Evolutionary conservation across 1,140 invertebrate species (phyloP).

Genomic region (Neelides sp.): DNA sequence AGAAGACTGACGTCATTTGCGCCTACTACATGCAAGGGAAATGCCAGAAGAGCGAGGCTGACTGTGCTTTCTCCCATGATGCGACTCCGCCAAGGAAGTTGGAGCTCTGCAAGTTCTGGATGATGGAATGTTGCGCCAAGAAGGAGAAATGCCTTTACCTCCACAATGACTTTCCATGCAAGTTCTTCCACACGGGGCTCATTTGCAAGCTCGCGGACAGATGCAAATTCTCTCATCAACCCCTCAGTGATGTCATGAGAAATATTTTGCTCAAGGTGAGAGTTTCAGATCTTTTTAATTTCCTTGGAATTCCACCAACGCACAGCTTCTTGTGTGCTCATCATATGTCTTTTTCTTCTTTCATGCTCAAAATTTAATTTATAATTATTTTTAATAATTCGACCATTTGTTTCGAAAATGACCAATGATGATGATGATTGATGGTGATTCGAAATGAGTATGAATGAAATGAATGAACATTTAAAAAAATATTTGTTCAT

Average conservation of each 20-base stretch:
- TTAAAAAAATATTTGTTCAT: not conserved
- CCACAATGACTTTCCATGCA: constrained; percentile 95
- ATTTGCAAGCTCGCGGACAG: constrained; percentile 64
- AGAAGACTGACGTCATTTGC: constrained; percentile 54
- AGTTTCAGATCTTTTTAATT: too few relatives aligned
- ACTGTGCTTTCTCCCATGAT: constrained; percentile 76
- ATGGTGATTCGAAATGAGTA: too few relatives aligned
- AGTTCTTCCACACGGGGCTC: constrained; percentile 86
- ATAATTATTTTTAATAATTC: not conserved
- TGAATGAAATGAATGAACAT: too few relatives aligned
- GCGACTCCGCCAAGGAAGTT: constrained; percentile 67
- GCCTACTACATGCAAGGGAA: constrained; percentile 77
- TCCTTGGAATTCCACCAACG: too few relatives aligned
- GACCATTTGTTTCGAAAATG: too few relatives aligned
- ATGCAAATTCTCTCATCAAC: constrained; percentile 88
- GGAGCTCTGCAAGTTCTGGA: constrained; percentile 93
- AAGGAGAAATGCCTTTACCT: constrained; percentile 90
- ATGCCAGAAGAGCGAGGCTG: constrained; percentile 63
- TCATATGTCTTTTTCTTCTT: constrained; percentile 7
- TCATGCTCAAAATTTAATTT: not conserved
- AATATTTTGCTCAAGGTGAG: constrained; percentile 50
- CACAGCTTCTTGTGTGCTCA: too few relatives aligned
- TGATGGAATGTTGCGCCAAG: constrained; percentile 90
- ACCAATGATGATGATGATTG: too few relatives aligned
- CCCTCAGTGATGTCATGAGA: constrained; percentile 58